Evolutionary conservation across 1,140 invertebrate species (phyloP).

Genomic region (Anoplophora glabripennis): DNA sequence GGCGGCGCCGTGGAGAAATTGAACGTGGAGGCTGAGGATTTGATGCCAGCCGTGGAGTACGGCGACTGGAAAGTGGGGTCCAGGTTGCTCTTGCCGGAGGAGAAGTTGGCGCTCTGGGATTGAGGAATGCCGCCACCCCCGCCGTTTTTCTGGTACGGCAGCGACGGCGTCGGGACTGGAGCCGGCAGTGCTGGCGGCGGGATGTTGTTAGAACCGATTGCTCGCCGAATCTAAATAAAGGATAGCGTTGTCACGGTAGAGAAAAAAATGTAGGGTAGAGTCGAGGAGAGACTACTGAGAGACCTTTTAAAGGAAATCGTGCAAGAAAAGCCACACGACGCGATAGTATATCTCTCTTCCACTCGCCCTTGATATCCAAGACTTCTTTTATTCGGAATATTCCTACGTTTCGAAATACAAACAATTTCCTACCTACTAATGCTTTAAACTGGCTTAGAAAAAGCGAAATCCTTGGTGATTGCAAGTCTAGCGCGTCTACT

Average conservation of each 20-base stretch:
- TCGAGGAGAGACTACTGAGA: too few species aligned
- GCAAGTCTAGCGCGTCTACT: conserved; percentile 21
- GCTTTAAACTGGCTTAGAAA: conserved; percentile 9
- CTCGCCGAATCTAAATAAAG: conserved; percentile 50
- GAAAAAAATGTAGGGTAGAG: too few species aligned
- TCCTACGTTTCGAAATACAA: too few species aligned
- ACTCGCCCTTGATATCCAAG: too few species aligned
- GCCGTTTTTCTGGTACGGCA: conserved; percentile 46
- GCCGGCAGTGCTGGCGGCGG: conserved; percentile 63
- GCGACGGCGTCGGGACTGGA: conserved; percentile 58
- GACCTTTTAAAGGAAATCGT: too few species aligned
- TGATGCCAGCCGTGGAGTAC: conserved; percentile 51
- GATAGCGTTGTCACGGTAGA: conserved; percentile 2
- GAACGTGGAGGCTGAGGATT: conserved; percentile 57
- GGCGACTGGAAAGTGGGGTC: conserved; percentile 47
- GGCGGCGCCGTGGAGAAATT: conserved; percentile 52
- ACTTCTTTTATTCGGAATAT: too few species aligned
- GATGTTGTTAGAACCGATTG: conserved; percentile 53
- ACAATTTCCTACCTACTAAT: too few species aligned
- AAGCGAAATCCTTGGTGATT: neutral
- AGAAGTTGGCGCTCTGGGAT: conserved; percentile 55
- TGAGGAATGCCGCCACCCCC: conserved; percentile 47
- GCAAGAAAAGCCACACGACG: too few species aligned
- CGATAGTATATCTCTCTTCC: too few species aligned
- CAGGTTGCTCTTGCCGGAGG: conserved; percentile 37